Percentiles rank a stretch among this genome's conserved stretches.
These are phyloP conservation scores for Geodia barretti DNA, from an alignment of 37 sponge, comb jelly and placozoan species.

Conservation along the genomic window DNA sequence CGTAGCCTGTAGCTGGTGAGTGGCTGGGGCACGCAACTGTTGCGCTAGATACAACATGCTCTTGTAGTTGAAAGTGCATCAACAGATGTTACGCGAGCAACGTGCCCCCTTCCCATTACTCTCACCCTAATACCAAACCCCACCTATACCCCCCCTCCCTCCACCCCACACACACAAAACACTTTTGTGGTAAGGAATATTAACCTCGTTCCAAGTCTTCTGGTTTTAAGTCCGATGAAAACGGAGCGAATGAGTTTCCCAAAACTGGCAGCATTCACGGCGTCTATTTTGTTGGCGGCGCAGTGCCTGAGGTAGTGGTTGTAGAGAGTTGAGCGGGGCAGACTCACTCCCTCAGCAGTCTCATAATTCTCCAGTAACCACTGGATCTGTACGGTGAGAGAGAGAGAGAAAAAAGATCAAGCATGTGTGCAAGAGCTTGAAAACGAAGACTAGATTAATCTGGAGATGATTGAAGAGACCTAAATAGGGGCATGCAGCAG, in stretches of 20 bases:
- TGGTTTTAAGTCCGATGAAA: conserved; percentile 93
- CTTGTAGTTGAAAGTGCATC: background rate
- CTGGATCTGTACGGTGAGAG: conserved; percentile 66
- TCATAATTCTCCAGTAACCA: conserved; percentile 98
- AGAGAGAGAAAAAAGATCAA: background rate
- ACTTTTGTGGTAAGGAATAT: too few relatives aligned
- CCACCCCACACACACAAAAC: background rate
- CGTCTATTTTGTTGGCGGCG: conserved; percentile 85
- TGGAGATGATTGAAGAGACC: too few relatives aligned
- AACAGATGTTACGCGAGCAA: background rate
- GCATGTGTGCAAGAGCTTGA: too few relatives aligned
- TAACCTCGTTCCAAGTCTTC: conserved; percentile 95
- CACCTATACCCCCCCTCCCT: background rate
- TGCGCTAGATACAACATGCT: background rate
- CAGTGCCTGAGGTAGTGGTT: conserved; percentile 97
- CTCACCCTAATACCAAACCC: background rate
- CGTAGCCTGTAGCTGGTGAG: too few relatives aligned
- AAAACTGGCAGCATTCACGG: conserved; percentile 98
- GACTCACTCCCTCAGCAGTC: conserved; percentile 93
- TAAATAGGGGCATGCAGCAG: too few relatives aligned
- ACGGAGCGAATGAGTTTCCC: conserved; percentile 98
- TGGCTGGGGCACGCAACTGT: background rate
- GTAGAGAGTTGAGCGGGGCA: conserved; percentile 92
- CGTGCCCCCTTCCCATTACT: background rate
- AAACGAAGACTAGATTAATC: too few relatives aligned